A percentile compares a stretch with the other conserved stretches of the same genome.
Evolutionary conservation across 2,888 invertebrate genomes (phyloP).

Genomic region (Pomacea canaliculata): DNA sequence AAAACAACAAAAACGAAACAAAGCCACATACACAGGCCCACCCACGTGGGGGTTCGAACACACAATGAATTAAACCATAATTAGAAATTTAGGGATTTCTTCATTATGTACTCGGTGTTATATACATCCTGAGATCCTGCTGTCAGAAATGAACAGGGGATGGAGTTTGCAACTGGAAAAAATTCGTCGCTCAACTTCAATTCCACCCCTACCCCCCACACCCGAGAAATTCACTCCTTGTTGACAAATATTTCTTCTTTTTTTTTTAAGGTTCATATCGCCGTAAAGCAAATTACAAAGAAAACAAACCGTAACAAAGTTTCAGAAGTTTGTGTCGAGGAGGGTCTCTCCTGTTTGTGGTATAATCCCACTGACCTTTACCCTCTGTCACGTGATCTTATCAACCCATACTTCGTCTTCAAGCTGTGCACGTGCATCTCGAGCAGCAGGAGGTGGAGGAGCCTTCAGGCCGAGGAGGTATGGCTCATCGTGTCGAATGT

Average conservation of each 20-base stretch:
- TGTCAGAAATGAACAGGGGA: too few species aligned
- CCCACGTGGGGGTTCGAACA: background rate
- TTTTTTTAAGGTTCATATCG: background rate
- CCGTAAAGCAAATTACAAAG: conserved; percentile 2
- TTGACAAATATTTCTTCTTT: background rate
- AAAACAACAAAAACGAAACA: background rate
- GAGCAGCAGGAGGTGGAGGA: too few species aligned
- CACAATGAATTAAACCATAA: background rate
- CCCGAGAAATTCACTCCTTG: too few species aligned
- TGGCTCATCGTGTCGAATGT: too few species aligned
- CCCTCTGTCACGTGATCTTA: too few species aligned
- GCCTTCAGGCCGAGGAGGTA: too few species aligned
- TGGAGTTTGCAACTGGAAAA: too few species aligned
- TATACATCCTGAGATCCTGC: too few species aligned
- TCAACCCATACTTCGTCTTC: too few species aligned
- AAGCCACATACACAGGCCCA: conserved; percentile 8
- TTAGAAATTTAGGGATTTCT: background rate
- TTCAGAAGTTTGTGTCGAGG: background rate
- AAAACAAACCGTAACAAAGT: background rate
- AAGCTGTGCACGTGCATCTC: too few species aligned
- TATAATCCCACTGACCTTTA: background rate
- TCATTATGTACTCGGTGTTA: too few species aligned
- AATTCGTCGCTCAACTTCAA: background rate
- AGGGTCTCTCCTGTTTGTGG: too few species aligned
- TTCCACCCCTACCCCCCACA: background rate